Conservation (phyloP, 2,113 vertebrate species). For the Amphiprion percula region DNA sequence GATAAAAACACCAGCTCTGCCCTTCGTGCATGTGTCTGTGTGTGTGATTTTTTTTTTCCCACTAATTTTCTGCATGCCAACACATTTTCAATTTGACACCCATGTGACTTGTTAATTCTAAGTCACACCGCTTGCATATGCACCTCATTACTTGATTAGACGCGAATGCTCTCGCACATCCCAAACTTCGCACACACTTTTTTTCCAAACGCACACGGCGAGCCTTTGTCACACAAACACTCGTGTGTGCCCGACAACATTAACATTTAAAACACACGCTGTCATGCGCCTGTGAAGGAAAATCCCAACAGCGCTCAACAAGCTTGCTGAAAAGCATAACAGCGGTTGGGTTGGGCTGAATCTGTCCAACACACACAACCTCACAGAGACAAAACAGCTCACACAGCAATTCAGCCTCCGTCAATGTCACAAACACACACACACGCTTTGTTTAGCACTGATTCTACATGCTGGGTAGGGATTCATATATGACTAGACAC, state of each 20-base stretch:
- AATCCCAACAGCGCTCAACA: constrained; percentile 53
- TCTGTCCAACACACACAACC: constrained; percentile 48
- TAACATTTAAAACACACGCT: constrained; percentile 51
- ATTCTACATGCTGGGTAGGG: constrained; percentile 12
- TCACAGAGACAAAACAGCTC: constrained; percentile 44
- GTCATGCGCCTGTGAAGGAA: constrained; percentile 55
- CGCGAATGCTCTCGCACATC: constrained; percentile 37
- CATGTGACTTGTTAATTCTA: constrained; percentile 63
- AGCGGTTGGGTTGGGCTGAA: constrained; percentile 35
- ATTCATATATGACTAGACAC: background rate
- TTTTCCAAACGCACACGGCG: background rate
- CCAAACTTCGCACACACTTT: constrained; percentile 10
- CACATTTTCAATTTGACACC: constrained; percentile 56
- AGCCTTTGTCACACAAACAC: constrained; percentile 2
- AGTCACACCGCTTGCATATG: constrained; percentile 64
- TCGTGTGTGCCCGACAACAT: constrained; percentile 25
- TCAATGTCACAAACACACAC: constrained; percentile 33
- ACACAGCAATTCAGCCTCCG: constrained; percentile 53
- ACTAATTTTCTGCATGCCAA: constrained; percentile 44
- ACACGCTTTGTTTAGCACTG: constrained; percentile 23
- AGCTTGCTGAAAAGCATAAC: constrained; percentile 41
- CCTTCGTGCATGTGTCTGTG: background rate
- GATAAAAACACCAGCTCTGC: constrained; percentile 30
- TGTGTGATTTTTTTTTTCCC: background rate
- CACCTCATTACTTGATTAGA: constrained; percentile 71